phyloP scores from a whole-genome alignment of 2,888 invertebrate genomes.

The Pyrrhia umbra region DNA sequence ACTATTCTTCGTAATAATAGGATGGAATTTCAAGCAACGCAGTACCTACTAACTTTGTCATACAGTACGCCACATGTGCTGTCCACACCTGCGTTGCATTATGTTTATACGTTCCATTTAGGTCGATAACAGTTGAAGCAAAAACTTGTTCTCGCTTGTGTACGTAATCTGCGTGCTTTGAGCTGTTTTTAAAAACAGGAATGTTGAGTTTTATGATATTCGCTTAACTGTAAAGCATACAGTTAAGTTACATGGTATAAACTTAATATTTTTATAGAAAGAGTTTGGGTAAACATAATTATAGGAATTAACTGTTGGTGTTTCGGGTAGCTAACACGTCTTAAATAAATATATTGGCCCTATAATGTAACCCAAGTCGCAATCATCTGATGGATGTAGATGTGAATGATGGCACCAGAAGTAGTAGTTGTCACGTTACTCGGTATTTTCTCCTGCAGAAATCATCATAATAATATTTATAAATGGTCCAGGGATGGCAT shows the following conservation, averaged over 20 bases:
- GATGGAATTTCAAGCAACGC: conserved; percentile 37
- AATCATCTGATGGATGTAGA: too few species aligned
- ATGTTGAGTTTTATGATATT: conserved; percentile 14
- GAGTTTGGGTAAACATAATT: background rate
- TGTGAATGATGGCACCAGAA: too few species aligned
- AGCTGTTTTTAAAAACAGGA: background rate
- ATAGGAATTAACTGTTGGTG: too few species aligned
- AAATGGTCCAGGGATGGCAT: too few species aligned
- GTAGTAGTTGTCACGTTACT: too few species aligned
- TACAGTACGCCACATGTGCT: conserved; percentile 33
- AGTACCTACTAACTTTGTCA: conserved; percentile 38
- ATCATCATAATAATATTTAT: too few species aligned
- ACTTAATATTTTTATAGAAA: background rate
- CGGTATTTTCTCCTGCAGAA: too few species aligned
- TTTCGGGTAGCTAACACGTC: too few species aligned
- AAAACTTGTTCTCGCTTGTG: conserved; percentile 47
- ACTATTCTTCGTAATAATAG: background rate
- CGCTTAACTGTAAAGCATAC: conserved; percentile 8
- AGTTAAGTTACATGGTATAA: conserved; percentile 16
- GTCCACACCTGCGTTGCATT: conserved; percentile 42
- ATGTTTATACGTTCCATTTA: conserved; percentile 55
- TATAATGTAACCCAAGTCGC: too few species aligned
- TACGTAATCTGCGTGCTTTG: conserved; percentile 33
- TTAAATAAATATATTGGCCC: too few species aligned
- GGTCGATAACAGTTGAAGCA: conserved; percentile 39